A percentile compares a stretch with the other conserved stretches of the same genome.
These are phyloP conservation scores for Yponomeuta evonymella DNA, from an alignment of 2,888 invertebrate species.

Conservation along the genomic window DNA sequence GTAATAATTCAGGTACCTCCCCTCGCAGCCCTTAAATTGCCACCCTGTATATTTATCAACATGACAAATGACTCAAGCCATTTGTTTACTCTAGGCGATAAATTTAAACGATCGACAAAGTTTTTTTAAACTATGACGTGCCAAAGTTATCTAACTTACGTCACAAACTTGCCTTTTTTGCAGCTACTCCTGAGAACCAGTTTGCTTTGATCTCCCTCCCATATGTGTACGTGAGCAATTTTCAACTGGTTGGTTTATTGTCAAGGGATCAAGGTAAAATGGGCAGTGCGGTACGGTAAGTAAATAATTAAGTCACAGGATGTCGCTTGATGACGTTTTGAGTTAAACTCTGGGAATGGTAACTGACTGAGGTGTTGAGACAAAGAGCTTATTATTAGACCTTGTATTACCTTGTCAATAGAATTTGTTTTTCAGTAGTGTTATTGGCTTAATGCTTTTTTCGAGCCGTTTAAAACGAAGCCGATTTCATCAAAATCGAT, in stretches of 20 bases:
- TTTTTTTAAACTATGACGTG: conserved; percentile 10
- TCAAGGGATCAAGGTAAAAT: not conserved
- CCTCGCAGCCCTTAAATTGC: no score
- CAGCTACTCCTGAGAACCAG: not conserved
- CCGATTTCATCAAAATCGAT: no score
- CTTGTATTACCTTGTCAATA: no score
- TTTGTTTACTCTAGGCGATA: not conserved
- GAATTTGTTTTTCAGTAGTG: no score
- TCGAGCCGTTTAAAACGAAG: no score
- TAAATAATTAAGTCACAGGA: conserved; percentile 14
- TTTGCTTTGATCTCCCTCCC: not conserved
- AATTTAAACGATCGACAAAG: not conserved
- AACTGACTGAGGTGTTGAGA: not conserved
- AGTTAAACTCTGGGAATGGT: not conserved
- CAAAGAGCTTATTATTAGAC: no score
- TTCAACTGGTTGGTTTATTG: not conserved
- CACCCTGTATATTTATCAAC: not conserved
- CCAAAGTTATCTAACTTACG: conserved; percentile 7
- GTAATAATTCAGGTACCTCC: no score
- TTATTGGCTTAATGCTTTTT: no score
- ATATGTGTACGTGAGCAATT: not conserved
- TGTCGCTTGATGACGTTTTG: conserved; percentile 10
- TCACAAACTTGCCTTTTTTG: conserved; percentile 6
- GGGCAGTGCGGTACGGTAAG: not conserved
- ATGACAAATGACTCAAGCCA: not conserved